Base-by-base conservation (phyloP, 2,888 invertebrate genomes). In the Fissipunctia ypsillon region DNA sequence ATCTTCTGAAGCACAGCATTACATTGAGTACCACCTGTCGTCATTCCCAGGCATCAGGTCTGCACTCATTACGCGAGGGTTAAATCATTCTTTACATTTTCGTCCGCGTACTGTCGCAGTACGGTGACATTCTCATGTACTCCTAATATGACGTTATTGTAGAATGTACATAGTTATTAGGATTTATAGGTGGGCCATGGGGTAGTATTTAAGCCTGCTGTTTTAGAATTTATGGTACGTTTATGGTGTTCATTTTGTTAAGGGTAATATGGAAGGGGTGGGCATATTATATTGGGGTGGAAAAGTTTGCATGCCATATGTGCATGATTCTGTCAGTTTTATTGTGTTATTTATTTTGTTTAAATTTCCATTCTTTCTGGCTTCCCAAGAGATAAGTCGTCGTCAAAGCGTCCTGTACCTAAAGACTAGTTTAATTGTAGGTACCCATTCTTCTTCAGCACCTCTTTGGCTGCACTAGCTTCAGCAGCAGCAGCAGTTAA, bases 81-180 rank as follows among this genome's bases (percentile, higher is more conserved):
- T 91, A 87, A 89, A 88, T 90, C 88, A 91, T 90, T 90, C 89
- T 90, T 89, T 88, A 89, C 60, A 41, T 45, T 28, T 81, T 81
- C 79, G 80, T 43, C 82, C 84, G 81, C 74, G 80, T 80, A 85
- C 85, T 85, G 86, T 78, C 80, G 82, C 81, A 73, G 50, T n/a
- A 35, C 69, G 65, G 76, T 78, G 74, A 69, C 67, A 72, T 69
- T 78, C 71, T 76, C 78, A 76, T 76, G 63, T 76, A n/a, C n/a
- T n/a, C n/a, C n/a, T n/a, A 56, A 19, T 65, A 67, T 22, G n/a
- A 43, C 43, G 57, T 38, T 54, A 65, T 76, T 70, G 43, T 76
- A 45, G 43, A 22, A 52, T 68, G 48, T 64, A n/a, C n/a, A n/a
- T n/a, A 25, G 77, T 68, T 63, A 80, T 65, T 80, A 76, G 45